phyloP scores from a whole-genome alignment of 2,113 vertebrate species.

The human region DNA sequence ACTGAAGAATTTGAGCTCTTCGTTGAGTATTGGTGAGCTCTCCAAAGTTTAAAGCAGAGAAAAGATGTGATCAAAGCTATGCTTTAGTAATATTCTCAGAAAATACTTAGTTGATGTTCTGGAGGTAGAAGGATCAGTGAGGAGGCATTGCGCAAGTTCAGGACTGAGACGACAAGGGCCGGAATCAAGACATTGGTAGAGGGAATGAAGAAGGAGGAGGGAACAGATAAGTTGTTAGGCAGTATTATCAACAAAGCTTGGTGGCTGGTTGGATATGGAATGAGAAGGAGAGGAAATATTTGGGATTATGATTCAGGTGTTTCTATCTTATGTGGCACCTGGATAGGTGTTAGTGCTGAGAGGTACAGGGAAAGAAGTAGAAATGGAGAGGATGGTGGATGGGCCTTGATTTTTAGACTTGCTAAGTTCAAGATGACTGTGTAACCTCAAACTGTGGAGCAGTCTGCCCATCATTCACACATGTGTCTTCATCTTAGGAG shows the following conservation, averaged over 20 bases:
- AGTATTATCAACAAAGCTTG: fast-evolving
- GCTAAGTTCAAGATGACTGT: background rate
- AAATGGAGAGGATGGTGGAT: background rate
- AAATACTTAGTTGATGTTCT: background rate
- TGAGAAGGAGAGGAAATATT: background rate
- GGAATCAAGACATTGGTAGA: background rate
- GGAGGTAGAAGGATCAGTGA: background rate
- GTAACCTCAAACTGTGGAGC: background rate
- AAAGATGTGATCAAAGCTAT: background rate
- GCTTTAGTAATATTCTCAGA: background rate
- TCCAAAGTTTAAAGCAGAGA: background rate
- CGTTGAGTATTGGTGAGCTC: background rate
- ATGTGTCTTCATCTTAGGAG: background rate
- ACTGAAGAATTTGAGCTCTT: background rate
- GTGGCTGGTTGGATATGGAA: background rate
- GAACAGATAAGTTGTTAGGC: background rate
- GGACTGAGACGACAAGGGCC: background rate
- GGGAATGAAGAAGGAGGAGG: background rate
- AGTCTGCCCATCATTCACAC: background rate
- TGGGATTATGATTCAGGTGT: background rate
- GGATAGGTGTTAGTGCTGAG: background rate
- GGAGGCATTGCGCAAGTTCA: background rate
- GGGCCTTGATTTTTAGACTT: background rate
- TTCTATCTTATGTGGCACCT: background rate
- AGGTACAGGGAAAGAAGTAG: background rate